These are phyloP conservation scores for Pelosia muscerda DNA, from an alignment of 2,888 invertebrate genomes.

Conservation along the genomic window DNA sequence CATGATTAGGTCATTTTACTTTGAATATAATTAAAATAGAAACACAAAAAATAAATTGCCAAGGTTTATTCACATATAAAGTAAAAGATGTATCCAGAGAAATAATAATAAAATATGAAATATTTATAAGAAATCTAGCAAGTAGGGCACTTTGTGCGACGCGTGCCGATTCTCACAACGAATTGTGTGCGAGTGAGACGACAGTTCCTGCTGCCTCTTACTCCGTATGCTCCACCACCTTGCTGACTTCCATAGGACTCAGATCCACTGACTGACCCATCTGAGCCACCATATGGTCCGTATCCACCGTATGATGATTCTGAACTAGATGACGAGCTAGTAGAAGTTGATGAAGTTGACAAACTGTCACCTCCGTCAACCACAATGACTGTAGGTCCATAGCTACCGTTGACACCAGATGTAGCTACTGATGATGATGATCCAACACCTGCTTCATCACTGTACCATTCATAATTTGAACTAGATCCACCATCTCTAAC, in stretches of 20 bases:
- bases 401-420: background rate
- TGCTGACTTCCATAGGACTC: background rate
- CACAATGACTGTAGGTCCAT: conserved; percentile 8
- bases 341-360: conserved; percentile 2
- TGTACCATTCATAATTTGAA: too few relatives aligned
- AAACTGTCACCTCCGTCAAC: conserved; percentile 9
- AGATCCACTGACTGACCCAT: conserved; percentile 16
- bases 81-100: conserved; percentile 71
- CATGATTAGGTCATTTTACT: background rate
- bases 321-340: background rate
- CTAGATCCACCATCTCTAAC: too few relatives aligned
- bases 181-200: conserved; percentile 66
- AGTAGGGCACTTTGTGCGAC: conserved; percentile 61
- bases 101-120: conserved; percentile 28
- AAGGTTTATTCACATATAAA: conserved; percentile 60
- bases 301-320: background rate
- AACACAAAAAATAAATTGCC: conserved; percentile 52
- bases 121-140: conserved; percentile 58
- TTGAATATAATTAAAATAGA: conserved; percentile 19
- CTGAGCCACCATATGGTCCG: background rate
- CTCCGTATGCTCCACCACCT: conserved; percentile 23
- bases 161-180: conserved; percentile 60
- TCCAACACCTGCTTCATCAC: background rate
- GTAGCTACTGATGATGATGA: conserved; percentile 21
- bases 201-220: conserved; percentile 65